Evolutionary conservation across 2,888 invertebrate genomes (phyloP), one percentile per base, ranked within the genome.

Genomic region (Patella depressa): DNA sequence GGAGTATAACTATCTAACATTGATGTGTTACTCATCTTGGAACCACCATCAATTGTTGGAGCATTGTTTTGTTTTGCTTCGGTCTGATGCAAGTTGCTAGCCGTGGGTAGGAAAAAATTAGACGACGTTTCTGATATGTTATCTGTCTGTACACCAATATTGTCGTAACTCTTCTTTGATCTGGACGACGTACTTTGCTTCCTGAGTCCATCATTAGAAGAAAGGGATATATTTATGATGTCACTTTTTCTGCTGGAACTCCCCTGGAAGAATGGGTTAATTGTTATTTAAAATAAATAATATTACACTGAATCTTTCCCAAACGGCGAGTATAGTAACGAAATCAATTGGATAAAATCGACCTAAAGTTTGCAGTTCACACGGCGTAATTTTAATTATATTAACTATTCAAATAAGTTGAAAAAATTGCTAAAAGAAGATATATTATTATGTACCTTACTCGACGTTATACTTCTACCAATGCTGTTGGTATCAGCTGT

Each of bases 1-100:
- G 74, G 53, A 17, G 74, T 69, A 3, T 53, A 29, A 65, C 53
- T 59, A 19, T 69, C 74, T 5, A 69, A 7, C 74, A 74, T 69
- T 9, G 74, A 74, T 24, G 69, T 53, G n/a, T 65, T 57, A 24
- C 74, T 59, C 19, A 59, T 69, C 45, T 57, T 65, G 53, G 69
- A 57, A 19, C 12, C 19, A 11, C 17, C 29, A 15, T 19, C 53
- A n/a, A 57, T 17, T 19, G 29, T 17, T 19, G 34, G 11, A 3
- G n/a, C n/a, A 59, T 53, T 3, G 11, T 57, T 59, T 5, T 19
- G 53, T 65, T 65, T 65, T 24, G 19, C 14, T 65, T 65, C 65
- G 14, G 4, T 11, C 12, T 65, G 65, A 53, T 74, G 69, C 4
- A 74, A 15, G 11, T 53, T 65, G 53, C 74, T 69, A 19, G 59